Conservation (phyloP, 2,888 invertebrate genomes). For the Clepsis dumicolana region DNA sequence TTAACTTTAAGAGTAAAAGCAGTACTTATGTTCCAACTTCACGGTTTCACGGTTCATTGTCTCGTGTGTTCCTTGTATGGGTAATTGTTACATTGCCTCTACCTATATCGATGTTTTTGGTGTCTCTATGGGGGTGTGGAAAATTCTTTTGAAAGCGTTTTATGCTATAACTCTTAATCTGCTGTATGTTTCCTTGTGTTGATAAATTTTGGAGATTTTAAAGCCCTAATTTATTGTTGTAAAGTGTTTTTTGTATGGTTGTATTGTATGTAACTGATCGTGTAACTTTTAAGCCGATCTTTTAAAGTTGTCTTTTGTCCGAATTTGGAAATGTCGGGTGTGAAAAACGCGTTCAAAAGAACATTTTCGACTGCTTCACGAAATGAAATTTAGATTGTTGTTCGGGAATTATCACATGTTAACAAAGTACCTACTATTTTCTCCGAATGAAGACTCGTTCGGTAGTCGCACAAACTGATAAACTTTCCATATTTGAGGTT, state of each 20-base stretch:
- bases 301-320: background rate
- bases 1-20: conserved; percentile 45
- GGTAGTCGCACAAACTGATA: conserved; percentile 25
- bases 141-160: conserved; percentile 2
- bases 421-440: no score
- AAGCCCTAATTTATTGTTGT: background rate
- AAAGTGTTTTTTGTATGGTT: background rate
- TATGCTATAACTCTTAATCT: background rate
- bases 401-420: no score
- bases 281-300: background rate
- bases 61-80: background rate
- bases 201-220: no score
- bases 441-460: background rate
- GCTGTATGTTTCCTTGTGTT: background rate
- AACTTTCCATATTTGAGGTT: background rate
- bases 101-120: background rate
- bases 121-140: background rate
- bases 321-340: background rate
- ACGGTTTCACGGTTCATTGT: conserved; percentile 49
- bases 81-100: background rate
- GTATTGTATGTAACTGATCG: conserved; percentile 1
- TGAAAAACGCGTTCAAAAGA: background rate
- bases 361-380: background rate
- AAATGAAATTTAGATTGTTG: background rate
- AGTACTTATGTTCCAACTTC: conserved; percentile 60